Base-by-base conservation (phyloP, 1,140 invertebrate genomes). In the Mya arenaria region DNA sequence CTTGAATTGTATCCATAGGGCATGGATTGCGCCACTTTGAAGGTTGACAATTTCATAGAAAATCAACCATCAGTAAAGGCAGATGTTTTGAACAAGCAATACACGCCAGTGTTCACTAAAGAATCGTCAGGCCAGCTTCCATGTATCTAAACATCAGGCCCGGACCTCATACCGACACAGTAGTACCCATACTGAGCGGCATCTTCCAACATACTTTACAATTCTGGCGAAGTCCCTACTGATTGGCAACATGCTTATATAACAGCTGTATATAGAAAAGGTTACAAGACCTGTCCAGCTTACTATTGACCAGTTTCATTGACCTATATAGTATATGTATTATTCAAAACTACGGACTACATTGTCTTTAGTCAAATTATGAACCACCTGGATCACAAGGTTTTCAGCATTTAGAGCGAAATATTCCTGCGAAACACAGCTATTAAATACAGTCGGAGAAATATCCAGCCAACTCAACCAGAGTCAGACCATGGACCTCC, bases 301-400 rank as follows among this genome's bases (percentile, higher is more conserved):
- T 84, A 84, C 56, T 86, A 86, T 34, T 62, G 69, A 23, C 85
- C 82, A 17, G 69, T 86, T 19, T 84, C 84, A 32, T 56, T 86
- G 1, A 84, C 77, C 15, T 86, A 58, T 30, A 62, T 82, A n/a
- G n/a, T n/a, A n/a, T n/a, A 25, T 15, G 34, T 25, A 82, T 72
- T 37, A 86, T n/a, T n/a, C n/a, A n/a, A 86, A 37, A 44, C 72
- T 25, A 52, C 82, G 55, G 85, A 84, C 78, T 74, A 84, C 36
- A 82, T 84, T 5, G 36, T 85, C 2, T 68, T 37, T 25, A 58
- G 68, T 23, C 65, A 75, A 39, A 75, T 77, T 19, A 85, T 84
- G 62, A 62, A 39, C 37, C 77, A 83, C 41, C 32, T 85, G 32
- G 69, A 79, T 28, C 36, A 44, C 19, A 37, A 66, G 5, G 72